Base-by-base conservation (phyloP, 2,888 invertebrate species). In the Ditula angustiorana region DNA sequence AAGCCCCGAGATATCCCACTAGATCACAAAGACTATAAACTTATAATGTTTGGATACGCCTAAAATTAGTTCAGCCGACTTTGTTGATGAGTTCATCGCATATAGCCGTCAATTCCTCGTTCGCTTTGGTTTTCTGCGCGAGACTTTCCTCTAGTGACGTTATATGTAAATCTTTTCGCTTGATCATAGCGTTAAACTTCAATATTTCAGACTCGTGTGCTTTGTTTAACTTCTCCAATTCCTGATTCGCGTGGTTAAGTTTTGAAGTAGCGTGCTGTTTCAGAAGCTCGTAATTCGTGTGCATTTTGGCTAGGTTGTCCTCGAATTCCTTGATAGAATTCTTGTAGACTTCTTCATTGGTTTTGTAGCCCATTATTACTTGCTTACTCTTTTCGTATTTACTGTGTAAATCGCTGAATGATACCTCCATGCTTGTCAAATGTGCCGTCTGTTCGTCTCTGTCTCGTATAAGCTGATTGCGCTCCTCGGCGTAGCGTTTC, bases 221-320 rank as follows among this genome's bases (percentile, higher is more conserved):
- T 74, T 94, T 95, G 74, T 95, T 95, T 70, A 95, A 92, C 67
- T 94, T 94, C 71, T 96, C 96, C 76, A 98, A 94, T 85, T 98
- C 98, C 77, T 95, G 94, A 85, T 98, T 98, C 0, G 90, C 90
- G 50, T 87, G 83, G 73, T 92, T 97, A 65, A 99, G 93, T 88
- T 98, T 98, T 59, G 96, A 95, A 82, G 97, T 96, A 26, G 98
- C 98, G 82, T 98, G 97, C 73, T 96, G 95, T 87, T 97, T 98
- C 69, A 99, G 93, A 71, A 96, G 94, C 72, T 97, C 96, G 81
- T 98, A 97, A 84, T 97, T 96, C 70, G 95, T 96, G 79, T 98
- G 97, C 86, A 97, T 95, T 93, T 83, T 95, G 66, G 94, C 92
- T 21, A 96, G 88, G 61, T 95, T 95, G 53, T 94, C 94, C 82